These are phyloP conservation scores for Galerucella pusilla DNA, from an alignment of 2,888 invertebrate species.

Conservation along the genomic window DNA sequence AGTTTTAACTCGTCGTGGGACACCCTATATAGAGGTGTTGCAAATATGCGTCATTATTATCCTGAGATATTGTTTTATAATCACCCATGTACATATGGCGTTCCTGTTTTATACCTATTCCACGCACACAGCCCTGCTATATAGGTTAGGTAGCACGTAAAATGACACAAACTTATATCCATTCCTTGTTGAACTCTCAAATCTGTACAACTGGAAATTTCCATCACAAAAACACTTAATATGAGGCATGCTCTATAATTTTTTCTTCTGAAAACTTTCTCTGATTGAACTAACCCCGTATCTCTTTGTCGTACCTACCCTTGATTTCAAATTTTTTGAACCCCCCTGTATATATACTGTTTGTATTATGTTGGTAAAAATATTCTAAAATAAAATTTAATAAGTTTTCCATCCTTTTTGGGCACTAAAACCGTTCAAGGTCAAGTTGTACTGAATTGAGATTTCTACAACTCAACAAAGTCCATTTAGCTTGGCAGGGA, in stretches of 20 bases:
- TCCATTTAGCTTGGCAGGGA: neutral
- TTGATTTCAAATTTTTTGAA: no score
- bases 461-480: neutral
- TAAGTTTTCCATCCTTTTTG: no score
- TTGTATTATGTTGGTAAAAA: no score
- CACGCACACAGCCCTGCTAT: constrained; percentile 55
- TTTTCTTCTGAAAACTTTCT: constrained; percentile 41
- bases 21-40: constrained; percentile 4
- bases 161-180: constrained; percentile 40
- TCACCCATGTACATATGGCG: constrained; percentile 55
- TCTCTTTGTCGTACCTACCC: no score
- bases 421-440: neutral
- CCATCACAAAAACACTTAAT: neutral
- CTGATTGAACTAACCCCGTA: no score
- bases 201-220: neutral
- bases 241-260: constrained; percentile 32
- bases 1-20: no score
- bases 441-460: neutral
- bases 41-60: constrained; percentile 27
- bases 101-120: constrained; percentile 58
- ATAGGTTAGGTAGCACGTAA: constrained; percentile 60
- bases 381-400: no score
- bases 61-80: constrained; percentile 42
- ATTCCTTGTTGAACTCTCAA: constrained; percentile 36
- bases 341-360: no score